Conservation (phyloP, 2,888 invertebrate genomes). For the Neoscelio sp. region DNA sequence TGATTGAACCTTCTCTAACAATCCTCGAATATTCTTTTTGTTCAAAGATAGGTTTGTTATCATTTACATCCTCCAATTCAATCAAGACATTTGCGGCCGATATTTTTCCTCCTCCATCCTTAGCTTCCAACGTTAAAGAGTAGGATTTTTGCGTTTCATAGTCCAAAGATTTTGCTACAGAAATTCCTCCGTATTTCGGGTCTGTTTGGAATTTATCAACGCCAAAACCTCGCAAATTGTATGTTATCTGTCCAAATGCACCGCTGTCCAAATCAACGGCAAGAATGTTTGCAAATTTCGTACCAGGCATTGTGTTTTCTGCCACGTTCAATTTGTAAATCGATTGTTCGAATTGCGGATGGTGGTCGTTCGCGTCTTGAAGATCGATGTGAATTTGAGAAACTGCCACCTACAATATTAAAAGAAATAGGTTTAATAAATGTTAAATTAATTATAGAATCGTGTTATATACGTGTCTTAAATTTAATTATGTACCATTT, state of each 20-base stretch:
- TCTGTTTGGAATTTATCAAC: conserved; percentile 91
- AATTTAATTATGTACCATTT: conserved; percentile 77
- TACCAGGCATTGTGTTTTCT: conserved; percentile 87
- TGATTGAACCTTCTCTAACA: conserved; percentile 89
- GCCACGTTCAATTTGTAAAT: conserved; percentile 87
- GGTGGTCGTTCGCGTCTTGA: conserved; percentile 91
- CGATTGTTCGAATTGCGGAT: conserved; percentile 87
- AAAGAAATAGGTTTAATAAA: conserved; percentile 13
- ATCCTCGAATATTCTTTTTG: conserved; percentile 89
- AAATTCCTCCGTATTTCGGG: conserved; percentile 87
- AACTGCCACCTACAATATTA: conserved; percentile 84
- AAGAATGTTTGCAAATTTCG: conserved; percentile 86
- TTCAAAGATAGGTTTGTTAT: conserved; percentile 90
- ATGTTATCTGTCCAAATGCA: conserved; percentile 88
- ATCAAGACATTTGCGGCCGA: conserved; percentile 89
- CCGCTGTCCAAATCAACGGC: conserved; percentile 91
- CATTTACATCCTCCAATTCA: conserved; percentile 90
- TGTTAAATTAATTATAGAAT: neutral
- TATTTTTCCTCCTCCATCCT: conserved; percentile 91
- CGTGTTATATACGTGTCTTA: too few relatives aligned
- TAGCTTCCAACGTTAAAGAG: conserved; percentile 91
- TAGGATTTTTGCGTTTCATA: conserved; percentile 92
- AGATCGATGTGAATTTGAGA: conserved; percentile 87
- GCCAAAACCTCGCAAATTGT: conserved; percentile 91
- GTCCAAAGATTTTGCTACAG: conserved; percentile 87